These are phyloP conservation scores for Aspidapion aeneum DNA, from an alignment of 2,888 invertebrate genomes.

Conservation along the genomic window DNA sequence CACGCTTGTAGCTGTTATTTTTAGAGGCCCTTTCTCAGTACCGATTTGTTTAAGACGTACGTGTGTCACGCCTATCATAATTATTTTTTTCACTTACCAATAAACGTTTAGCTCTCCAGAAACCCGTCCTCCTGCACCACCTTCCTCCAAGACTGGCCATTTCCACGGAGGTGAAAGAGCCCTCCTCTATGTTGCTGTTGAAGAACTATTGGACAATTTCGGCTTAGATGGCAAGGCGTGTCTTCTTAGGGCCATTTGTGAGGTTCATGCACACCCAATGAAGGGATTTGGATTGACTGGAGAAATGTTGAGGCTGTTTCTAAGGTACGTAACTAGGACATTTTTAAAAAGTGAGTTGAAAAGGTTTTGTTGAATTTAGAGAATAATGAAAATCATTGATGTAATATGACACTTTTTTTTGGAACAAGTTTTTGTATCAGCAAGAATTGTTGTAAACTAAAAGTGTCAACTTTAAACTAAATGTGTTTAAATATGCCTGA, in stretches of 20 bases:
- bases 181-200: constrained; percentile 70
- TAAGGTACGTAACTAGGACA: constrained; percentile 67
- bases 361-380: background rate
- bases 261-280: constrained; percentile 77
- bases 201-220: constrained; percentile 76
- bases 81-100: too few species aligned
- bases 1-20: too few species aligned
- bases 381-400: background rate
- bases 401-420: background rate
- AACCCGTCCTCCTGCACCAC: constrained; percentile 30
- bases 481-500: too few species aligned
- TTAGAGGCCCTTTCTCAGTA: too few species aligned
- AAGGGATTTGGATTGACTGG: constrained; percentile 77
- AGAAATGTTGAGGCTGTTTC: constrained; percentile 76
- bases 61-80: too few species aligned
- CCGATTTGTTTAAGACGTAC: too few species aligned
- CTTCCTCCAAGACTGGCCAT: constrained; percentile 41
- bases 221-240: constrained; percentile 82
- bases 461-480: too few species aligned
- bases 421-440: too few species aligned
- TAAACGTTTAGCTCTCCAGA: constrained; percentile 47
- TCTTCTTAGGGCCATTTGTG: constrained; percentile 77
- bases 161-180: constrained; percentile 85
- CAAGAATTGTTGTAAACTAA: too few species aligned
- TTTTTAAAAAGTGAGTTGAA: background rate